Base-by-base conservation (phyloP, 2,113 vertebrate genomes). In the Choloepus hoffmanni region DNA sequence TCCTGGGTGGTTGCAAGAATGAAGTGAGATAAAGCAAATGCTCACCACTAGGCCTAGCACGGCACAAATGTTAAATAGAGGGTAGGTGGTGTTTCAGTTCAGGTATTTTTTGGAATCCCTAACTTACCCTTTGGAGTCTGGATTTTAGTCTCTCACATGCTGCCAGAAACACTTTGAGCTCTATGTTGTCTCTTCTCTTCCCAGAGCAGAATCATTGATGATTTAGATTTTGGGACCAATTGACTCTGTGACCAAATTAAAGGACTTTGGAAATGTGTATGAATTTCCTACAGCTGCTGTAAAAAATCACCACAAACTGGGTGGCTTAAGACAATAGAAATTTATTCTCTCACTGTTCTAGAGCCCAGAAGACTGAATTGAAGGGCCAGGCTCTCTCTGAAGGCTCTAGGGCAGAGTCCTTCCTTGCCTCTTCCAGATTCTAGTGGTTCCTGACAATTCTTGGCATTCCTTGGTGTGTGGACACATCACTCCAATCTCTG, bases 51-150 rank as follows among this genome's bases (percentile, higher is more conserved):
- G 72, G 33, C 53, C 77, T 50, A 58, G 40, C 23, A 1, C 2
- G 1, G 30, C 43, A 26, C 24, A 14, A 1, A 28, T 1, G 21
- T 53, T 21, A 36, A 45, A 2, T 18, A 28, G 0, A 58, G 36
- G 15, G 28, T 3, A 11, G 23, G 60, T 24, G 9, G 0, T 4
- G 26, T 70, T 48, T 93, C 24, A 19, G 7, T 79, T 90, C 33
- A 48, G 7, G 33, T 63, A 18, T 23, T 62, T 11, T 13, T 45
- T 63, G 50, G 78, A 93, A 60, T n/a, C 43, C 12, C 83, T 23
- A 16, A 36, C 62, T 15, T 15, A 55, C n/a, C 7, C 19, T 18
- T 10, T 70, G 68, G 68, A 83, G 24, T 70, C 36, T 83, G 62
- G 53, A 33, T 58, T 79, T 26, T 55, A 50, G n/a, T 16, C 1